Evolutionary conservation across 2,888 invertebrate species (phyloP), one percentile per base, ranked within the genome.

Genomic region (Eubasilissa splendida): DNA sequence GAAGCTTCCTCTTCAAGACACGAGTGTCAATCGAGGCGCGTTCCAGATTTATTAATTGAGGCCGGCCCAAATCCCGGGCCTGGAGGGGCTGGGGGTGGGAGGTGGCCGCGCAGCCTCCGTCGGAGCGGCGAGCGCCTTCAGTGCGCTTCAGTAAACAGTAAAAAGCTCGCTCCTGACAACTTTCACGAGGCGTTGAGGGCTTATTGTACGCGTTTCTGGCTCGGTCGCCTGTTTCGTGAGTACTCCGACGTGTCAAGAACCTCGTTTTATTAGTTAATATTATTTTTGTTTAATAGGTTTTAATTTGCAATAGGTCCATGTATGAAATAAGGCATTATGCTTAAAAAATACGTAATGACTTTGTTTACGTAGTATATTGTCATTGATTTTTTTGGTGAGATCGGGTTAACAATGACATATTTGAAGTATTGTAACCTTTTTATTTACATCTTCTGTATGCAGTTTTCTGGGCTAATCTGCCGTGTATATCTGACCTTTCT

Each of bases 21-120:
- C 12, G 74, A 59, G 74, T 74, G 74, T 74, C 74, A 74, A 74
- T 74, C 50, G 74, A 42, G 59, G 74, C 74, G 71, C 54, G 71
- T 71, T 54, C 71, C 71, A 71, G 71, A 54, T 71, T 53, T 71
- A 71, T 54, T 71, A 71, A 71, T 54, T 71, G 71, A 71, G 71
- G 71, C 71, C 54, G 71, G 14, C 31, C 70, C 53, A 53, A n/a
- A 53, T 53, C 52, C 53, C 70, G 53, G 22, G 50, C 52, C 53
- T 22, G 22, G 22, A 22, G 22, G 22, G 22, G 22, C 22, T 22
- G 70, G 22, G 54, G 33, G 42, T 4, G 42, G 68, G 52, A 50
- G 50, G 52, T n/a, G 50, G 42, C 1, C n/a, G 12, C 66, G 10
- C 14, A 68, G 42, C 50, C 68, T 50, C 14, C 33, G 68, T 42